Evolutionary conservation across 2,113 vertebrate genomes (phyloP).

Genomic region (Excalfactoria chinensis): DNA sequence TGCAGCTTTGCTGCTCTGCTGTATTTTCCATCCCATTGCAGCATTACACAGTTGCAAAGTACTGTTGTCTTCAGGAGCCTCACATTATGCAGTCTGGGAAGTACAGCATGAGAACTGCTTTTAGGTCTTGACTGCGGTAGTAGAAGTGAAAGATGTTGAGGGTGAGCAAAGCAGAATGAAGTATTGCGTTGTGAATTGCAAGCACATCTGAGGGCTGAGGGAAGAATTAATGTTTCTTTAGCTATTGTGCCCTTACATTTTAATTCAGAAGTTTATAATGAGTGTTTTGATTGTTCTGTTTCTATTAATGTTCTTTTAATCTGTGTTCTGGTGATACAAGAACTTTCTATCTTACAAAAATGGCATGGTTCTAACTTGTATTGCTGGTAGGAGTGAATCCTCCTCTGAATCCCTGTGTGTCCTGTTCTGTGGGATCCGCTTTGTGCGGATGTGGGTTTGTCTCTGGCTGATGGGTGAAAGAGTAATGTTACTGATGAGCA

Average conservation of each 20-base stretch:
- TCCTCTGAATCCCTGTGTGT: rapidly evolving
- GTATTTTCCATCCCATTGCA: no score
- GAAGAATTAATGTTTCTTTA: background rate
- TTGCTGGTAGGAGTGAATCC: no score
- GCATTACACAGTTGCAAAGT: background rate
- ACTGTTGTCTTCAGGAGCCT: background rate
- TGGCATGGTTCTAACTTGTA: background rate
- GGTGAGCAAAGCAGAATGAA: background rate
- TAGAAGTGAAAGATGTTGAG: background rate
- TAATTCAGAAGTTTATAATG: background rate
- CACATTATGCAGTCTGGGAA: background rate
- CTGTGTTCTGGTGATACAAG: rapidly evolving
- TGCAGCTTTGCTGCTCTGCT: no score
- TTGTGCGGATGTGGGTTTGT: rapidly evolving
- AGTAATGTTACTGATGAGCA: no score
- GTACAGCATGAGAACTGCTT: background rate
- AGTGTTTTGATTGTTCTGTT: background rate
- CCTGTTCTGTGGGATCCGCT: background rate
- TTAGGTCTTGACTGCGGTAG: background rate
- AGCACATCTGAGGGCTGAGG: background rate
- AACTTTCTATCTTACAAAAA: background rate
- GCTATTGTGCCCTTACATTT: background rate
- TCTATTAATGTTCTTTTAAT: background rate
- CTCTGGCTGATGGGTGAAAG: no score
- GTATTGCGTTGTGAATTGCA: background rate